Evolutionary conservation across 2,888 invertebrate species (phyloP), one percentile per base, ranked within the genome.

Genomic region (Hylaea fasciaria): DNA sequence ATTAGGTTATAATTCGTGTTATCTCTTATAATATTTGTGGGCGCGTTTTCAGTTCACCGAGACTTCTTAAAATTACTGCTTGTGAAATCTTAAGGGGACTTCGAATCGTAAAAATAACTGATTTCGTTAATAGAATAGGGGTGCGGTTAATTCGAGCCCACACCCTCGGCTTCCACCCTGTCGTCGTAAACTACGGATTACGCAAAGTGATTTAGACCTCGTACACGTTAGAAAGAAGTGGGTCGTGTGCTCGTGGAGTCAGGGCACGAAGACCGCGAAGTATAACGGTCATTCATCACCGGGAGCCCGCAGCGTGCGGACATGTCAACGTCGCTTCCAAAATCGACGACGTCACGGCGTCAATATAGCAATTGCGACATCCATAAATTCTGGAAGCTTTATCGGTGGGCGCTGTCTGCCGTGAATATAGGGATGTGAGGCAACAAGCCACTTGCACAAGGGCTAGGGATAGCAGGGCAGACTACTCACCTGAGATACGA

Each of bases 371-470:
- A 81, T 80, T 81, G 71, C 70, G 71, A 48, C 59, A 70, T 69
- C 64, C 74, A 77, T 80, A 77, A 81, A 83, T 82, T 77, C 67
- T 60, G 72, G 71, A 71, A 68, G 77, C 74, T 79, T 77, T 82
- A 82, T 78, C 77, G 71, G 66, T 62, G 65, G 66, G 66, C 64
- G 69, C 69, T 68, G 60, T 54, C 62, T 66, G 61, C 65, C 64
- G 57, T 72, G n/a, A n/a, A n/a, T n/a, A n/a, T 14, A 13, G 13
- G 70, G 76, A 74, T 72, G 71, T 73, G 66, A 74, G 74, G 73
- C 77, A 75, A 78, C 77, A 77, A 73, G 75, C 69, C 71, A 71
- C 69, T 65, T 73, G 44, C 55, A 35, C 52, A 51, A 40, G 45
- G 52, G 55, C 44, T 32, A 32, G 32, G 44, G 32, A 35, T n/a